Base-by-base conservation (phyloP, 2,797 vertebrate species). In the Xenentodon cancila region DNA sequence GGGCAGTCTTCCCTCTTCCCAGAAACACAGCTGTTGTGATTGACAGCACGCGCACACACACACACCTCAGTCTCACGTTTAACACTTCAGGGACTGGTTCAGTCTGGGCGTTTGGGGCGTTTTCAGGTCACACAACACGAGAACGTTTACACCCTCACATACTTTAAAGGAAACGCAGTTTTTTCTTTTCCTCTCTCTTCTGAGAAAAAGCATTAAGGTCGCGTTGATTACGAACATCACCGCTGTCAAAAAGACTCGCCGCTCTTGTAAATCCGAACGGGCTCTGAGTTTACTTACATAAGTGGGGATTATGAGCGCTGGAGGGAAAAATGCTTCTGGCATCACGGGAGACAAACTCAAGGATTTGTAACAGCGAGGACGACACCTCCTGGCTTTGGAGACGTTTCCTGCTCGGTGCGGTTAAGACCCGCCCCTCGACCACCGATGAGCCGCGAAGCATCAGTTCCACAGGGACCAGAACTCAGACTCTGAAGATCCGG, bases 1-100 rank as follows among this genome's bases (percentile, higher is more conserved):
- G 46, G 56, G 7, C 4, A 5, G 30, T 64, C 46, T 54, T 19
- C 51, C 27, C 37, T 60, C 49, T 81, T 86, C 79, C 83, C 76
- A 77, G 80, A 40, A 87, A 88, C 65, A 75, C 78, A 85, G 76
- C 80, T 83, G 80, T 56, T 68, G 42, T 60, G 80, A 87, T 30
- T 73, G 83, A 87, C 57, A 32, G 53, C 56, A 25, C 52, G 50
- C 70, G 61, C 74, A 77, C 68, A 15, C 37, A 5, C 13, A 40
- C 30, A 30, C 30, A 30, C 30, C 61, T 22, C 58, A 43, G 65
- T 0, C 0, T 75, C 62, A 40, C 37, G 9, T 81, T 74, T 64
- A 75, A 79, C 68, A 82, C 59, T 49, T 67, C 0, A 1, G 53
- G 48, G 56, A 60, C 51, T 47, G 60, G 70, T 74, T 80, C 63